Base-by-base conservation (phyloP, 2,888 invertebrate species). In the Dicycla oo region DNA sequence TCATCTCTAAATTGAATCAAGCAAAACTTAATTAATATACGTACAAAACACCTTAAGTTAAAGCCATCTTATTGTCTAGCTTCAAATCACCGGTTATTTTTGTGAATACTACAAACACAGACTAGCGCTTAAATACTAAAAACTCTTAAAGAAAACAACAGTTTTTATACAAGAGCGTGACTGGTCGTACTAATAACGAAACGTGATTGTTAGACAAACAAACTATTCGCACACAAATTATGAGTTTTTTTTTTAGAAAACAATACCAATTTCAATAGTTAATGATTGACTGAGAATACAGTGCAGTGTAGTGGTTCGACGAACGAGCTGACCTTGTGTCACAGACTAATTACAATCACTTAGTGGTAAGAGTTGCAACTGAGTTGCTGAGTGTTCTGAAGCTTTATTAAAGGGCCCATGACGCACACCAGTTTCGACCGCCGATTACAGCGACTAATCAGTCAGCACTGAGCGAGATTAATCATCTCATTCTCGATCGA, bases 291-390 rank as follows among this genome's bases (percentile, higher is more conserved):
- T 64, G 73, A 45, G 51, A 71, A 74, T 58, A 56, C 64, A 58
- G 63, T 65, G 69, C 47, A 43, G 67, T 67, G 67, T 60, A 62
- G 68, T 66, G 57, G 77, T 81, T 73, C 72, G 74, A 71, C 73
- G 76, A 73, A 81, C 73, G 68, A 4, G 4, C 40, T 76, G 82
- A 78, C 86, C 83, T 87, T 85, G 80, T 75, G 78, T 78, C 76
- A 62, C 78, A 66, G 75, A 70, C 43, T 83, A 78, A 83, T 83
- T 83, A 86, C 81, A 83, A 80, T 83, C 86, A 85, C 84, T 85
- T 71, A 80, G 51, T 66, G 68, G 79, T 70, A 74, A 77, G 61
- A 85, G 69, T 71, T 79, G 73, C 65, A 74, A 70, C 65, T 69
- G 71, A 67, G 53, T 57, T 11, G n/a, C 60, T 30, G 49, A 66